Evolutionary conservation across 2,888 invertebrate genomes (phyloP).

Genomic region (Anodontia alba): DNA sequence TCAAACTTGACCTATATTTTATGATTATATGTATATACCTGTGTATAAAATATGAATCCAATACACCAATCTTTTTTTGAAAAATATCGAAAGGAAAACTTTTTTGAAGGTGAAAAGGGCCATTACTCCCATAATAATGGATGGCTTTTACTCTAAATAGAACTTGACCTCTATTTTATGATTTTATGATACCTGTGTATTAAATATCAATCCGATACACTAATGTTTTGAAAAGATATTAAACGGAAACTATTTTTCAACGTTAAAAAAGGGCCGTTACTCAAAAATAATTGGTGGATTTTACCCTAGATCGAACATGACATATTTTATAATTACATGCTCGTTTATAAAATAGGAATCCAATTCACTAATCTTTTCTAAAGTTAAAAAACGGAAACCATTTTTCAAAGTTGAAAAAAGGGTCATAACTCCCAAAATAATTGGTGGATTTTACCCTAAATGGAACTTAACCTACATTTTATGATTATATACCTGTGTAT

Average conservation of each 20-base stretch:
- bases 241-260: not conserved
- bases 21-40: not conserved
- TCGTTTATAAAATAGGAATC: not conserved
- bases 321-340: not conserved
- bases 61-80: not conserved
- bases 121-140: not conserved
- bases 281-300: not conserved
- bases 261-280: not conserved
- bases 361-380: not conserved
- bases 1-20: not conserved
- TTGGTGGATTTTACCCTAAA: too few relatives aligned
- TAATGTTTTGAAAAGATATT: not conserved
- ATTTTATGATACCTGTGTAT: slow-evolving; percentile 10
- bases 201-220: not conserved
- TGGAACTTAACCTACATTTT: too few relatives aligned
- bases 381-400: not conserved
- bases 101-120: not conserved
- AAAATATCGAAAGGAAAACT: not conserved
- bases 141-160: not conserved
- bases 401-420: too few relatives aligned
- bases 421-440: too few relatives aligned
- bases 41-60: not conserved
- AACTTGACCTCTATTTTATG: not conserved
- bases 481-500: too few relatives aligned
- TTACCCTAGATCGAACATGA: not conserved